These are phyloP conservation scores for Syngnathus scovelli DNA, from an alignment of 2,113 vertebrate genomes.

Conservation along the genomic window DNA sequence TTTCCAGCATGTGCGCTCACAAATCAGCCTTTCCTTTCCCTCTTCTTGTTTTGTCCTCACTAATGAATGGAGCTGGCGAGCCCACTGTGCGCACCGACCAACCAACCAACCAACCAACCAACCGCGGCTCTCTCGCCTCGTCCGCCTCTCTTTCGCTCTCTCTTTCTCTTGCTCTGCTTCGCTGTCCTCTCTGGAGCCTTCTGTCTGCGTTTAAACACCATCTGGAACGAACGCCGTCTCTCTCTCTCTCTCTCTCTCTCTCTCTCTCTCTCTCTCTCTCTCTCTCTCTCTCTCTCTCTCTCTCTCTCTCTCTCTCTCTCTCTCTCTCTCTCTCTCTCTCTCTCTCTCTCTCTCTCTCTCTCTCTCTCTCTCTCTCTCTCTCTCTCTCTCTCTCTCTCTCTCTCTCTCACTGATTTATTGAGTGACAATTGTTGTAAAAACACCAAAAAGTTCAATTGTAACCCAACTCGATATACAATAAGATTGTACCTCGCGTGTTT, in stretches of 20 bases:
- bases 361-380: conserved; percentile 25
- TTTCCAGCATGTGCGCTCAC: conserved; percentile 2
- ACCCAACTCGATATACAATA: not conserved
- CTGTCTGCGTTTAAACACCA: conserved; percentile 80
- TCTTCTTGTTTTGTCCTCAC: conserved; percentile 52
- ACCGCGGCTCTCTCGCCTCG: conserved; percentile 61
- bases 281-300: conserved; percentile 23
- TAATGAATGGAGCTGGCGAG: conserved; percentile 59
- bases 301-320: conserved; percentile 55
- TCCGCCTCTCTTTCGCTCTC: conserved; percentile 23
- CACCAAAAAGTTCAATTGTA: not conserved
- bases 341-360: conserved; percentile 42
- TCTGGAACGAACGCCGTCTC: conserved; percentile 71
- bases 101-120: conserved; percentile 59
- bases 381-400: not conserved
- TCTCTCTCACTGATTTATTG: conserved; percentile 20
- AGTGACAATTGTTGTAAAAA: not conserved
- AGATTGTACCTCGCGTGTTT: not conserved
- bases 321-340: conserved; percentile 39
- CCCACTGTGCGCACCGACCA: conserved; percentile 59
- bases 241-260: conserved; percentile 43
- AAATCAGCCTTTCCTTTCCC: conserved; percentile 1
- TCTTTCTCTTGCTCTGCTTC: conserved; percentile 29
- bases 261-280: conserved; percentile 9
- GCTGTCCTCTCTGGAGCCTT: conserved; percentile 71